Conservation (phyloP, 1,140 invertebrate genomes). For the Halotydeus destructor region DNA sequence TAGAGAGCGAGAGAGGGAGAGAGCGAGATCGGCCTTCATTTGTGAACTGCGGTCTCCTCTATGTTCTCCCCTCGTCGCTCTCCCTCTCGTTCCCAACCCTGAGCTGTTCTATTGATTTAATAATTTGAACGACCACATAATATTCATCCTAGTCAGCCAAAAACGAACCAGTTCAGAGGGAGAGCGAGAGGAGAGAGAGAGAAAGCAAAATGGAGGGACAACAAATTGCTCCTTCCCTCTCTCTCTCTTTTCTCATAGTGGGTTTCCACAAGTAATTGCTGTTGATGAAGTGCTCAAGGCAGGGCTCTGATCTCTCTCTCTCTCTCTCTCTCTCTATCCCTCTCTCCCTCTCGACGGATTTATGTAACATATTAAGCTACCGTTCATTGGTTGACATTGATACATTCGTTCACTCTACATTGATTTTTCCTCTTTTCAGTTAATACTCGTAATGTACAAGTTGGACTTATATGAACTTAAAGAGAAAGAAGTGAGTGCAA, state of each 20-base stretch:
- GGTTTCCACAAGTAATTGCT: background rate
- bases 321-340: background rate
- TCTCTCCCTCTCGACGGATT: background rate
- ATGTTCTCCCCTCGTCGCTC: no score
- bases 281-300: background rate
- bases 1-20: background rate
- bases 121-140: no score
- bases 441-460: background rate
- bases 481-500: background rate
- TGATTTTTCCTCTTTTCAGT: background rate
- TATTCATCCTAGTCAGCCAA: no score
- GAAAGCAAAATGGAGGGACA: no score
- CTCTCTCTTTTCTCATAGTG: background rate
- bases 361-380: background rate
- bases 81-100: no score
- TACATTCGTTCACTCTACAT: background rate
- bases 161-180: no score
- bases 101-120: no score
- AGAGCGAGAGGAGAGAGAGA: constrained; percentile 2
- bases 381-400: background rate
- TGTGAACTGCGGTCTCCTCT: no score
- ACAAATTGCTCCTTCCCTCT: background rate
- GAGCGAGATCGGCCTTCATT: no score
- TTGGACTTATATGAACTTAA: background rate
- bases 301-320: background rate